Base-by-base conservation (phyloP, 30 jellyfish, hydroid and myxozoan genomes). In the Sanderia malayensis region DNA sequence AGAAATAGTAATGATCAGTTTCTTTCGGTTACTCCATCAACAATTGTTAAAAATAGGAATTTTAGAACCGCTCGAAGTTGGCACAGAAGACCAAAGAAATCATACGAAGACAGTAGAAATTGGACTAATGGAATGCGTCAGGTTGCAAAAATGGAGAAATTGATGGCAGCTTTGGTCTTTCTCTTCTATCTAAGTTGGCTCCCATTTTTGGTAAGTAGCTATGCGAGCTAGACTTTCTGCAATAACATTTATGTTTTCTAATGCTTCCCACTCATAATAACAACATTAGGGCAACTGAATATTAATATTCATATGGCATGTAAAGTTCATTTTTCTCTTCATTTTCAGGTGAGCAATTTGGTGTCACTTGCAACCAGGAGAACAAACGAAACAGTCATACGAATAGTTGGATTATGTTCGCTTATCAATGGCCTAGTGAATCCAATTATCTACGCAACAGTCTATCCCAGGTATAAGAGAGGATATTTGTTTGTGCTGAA, bases 161-260 rank as follows among this genome's bases (percentile, higher is more conserved):
- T 74, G 84, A 85, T 85, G 95, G 88, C 87, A 4, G 79, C 68
- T 24, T 58, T 85, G 47, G 95, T 85, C 0, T 32, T 85, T 29
- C 20, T 85, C 61, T 85, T 74, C 46, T 85, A 85, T 41, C 22
- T 85, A 8, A 44, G 85, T 30, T 85, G 95, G 95, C 45, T 74
- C 0, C 95, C 95, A 2, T 85, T 71, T 32, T 53, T 85, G 82
- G 95, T 85, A 60, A 74, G 95, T 68, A 34, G 24, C n/a, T n/a
- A n/a, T n/a, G n/a, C n/a, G n/a, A n/a, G n/a, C n/a, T n/a, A n/a
- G n/a, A n/a, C n/a, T n/a, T n/a, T n/a, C n/a, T n/a, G n/a, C n/a
- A n/a, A n/a, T n/a, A n/a, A n/a, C n/a, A n/a, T n/a, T n/a, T n/a
- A 37, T 37, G 52, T 13, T 37, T 37, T 37, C 10, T 4, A 37